Conservation (phyloP, 2,797 vertebrate species). For the Chromis chromis region DNA sequence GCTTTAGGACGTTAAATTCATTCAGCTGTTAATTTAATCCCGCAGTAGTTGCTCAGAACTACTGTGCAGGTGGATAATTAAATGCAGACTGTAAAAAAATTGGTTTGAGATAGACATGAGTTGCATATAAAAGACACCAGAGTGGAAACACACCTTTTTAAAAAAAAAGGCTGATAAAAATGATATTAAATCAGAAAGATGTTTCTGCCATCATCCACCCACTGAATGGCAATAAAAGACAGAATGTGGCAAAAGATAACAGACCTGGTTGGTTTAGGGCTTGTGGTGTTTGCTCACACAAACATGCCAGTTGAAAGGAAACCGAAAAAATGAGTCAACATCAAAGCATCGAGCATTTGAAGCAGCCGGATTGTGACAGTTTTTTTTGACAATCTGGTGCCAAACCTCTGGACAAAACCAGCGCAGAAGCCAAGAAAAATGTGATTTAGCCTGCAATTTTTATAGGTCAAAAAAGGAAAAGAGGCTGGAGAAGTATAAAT, state of each 20-base stretch:
- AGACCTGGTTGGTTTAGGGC: conserved; percentile 9
- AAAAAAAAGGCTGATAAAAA: background rate
- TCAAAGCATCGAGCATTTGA: conserved; percentile 17
- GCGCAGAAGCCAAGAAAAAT: background rate
- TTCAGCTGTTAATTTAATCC: background rate
- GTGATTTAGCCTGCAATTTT: background rate
- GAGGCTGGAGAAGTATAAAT: background rate
- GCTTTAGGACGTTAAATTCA: no score
- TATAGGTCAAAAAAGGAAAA: background rate
- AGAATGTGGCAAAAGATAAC: background rate
- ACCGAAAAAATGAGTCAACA: conserved; percentile 22
- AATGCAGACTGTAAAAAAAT: background rate
- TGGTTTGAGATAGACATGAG: no score
- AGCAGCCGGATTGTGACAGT: conserved; percentile 3
- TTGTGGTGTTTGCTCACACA: conserved; percentile 7
- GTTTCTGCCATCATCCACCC: conserved; percentile 4
- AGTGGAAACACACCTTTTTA: background rate
- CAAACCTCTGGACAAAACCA: conserved; percentile 9
- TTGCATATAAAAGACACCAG: background rate
- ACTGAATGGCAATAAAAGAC: conserved; percentile 2
- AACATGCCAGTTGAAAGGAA: conserved; percentile 3
- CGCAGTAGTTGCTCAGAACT: background rate
- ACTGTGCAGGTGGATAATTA: background rate
- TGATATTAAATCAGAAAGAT: background rate
- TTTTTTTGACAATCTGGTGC: conserved; percentile 9